Evolutionary conservation across 2,113 vertebrate species (phyloP).

Genomic region (Pristiophorus japonicus): DNA sequence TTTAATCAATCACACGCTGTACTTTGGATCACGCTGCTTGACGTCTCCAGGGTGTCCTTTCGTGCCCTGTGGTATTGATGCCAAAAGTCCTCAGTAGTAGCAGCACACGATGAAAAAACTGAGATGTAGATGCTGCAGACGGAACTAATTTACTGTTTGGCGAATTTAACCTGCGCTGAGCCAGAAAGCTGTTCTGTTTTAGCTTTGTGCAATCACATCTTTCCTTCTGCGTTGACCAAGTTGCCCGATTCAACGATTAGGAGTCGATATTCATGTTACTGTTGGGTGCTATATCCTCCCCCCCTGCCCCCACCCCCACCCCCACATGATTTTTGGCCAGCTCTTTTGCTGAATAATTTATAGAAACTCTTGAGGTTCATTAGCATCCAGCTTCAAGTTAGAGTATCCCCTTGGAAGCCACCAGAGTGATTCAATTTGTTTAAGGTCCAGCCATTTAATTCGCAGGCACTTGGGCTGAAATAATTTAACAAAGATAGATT

Average conservation of each 20-base stretch:
- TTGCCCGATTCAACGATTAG: background rate
- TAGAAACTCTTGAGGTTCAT: background rate
- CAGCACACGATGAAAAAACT: background rate
- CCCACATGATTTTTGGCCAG: background rate
- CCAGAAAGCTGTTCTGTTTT: background rate
- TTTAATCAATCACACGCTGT: constrained; percentile 31
- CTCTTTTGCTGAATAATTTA: background rate
- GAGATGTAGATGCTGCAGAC: constrained; percentile 6
- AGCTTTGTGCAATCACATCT: background rate
- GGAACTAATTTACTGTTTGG: constrained; percentile 27
- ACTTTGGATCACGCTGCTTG: constrained; percentile 16
- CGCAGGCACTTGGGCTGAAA: background rate
- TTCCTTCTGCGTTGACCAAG: background rate
- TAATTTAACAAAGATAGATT: background rate
- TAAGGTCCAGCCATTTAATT: no score
- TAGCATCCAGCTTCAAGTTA: background rate
- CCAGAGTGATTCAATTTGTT: background rate
- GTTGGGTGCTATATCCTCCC: background rate
- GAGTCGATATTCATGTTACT: background rate
- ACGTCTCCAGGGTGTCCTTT: constrained; percentile 27
- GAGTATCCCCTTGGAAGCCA: background rate
- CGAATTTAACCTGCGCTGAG: background rate
- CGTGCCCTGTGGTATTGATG: constrained; percentile 5
- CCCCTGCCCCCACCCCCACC: background rate
- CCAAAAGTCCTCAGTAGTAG: constrained; percentile 24